Evolutionary conservation across 2,888 invertebrate genomes (phyloP).

Genomic region (Caenorhabditis drosophilae): DNA sequence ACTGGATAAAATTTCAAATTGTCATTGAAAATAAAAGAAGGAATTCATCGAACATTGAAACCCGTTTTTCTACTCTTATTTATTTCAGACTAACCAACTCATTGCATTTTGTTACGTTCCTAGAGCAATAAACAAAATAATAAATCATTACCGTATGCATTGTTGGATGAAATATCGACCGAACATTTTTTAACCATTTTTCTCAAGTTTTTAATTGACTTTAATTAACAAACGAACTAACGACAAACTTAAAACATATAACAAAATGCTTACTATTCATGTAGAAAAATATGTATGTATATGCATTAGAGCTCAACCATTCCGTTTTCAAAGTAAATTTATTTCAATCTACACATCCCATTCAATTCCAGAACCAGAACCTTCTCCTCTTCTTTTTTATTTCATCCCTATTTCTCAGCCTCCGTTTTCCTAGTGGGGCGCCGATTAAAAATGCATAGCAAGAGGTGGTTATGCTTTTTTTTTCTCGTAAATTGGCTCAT

Average conservation of each 20-base stretch:
- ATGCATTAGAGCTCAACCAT: slow-evolving; percentile 41
- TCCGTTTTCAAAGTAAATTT: slow-evolving; percentile 40
- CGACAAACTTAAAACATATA: too few relatives aligned
- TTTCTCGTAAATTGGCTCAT: slow-evolving; percentile 1
- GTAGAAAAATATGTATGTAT: too few relatives aligned
- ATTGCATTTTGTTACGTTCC: slow-evolving; percentile 4
- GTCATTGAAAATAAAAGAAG: too few relatives aligned
- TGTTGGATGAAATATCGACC: too few relatives aligned
- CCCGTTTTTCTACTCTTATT: background rate
- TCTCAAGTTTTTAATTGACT: too few relatives aligned
- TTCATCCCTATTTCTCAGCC: too few relatives aligned
- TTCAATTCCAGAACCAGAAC: slow-evolving; percentile 11
- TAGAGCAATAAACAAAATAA: slow-evolving; percentile 18
- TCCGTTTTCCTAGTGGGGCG: slow-evolving; percentile 15
- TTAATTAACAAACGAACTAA: too few relatives aligned
- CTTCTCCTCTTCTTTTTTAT: slow-evolving; percentile 3
- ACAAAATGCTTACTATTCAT: too few relatives aligned
- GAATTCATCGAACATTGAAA: slow-evolving; percentile 1
- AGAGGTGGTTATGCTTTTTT: slow-evolving; percentile 21
- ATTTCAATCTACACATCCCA: slow-evolving; percentile 26
- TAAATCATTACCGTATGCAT: slow-evolving; percentile 37
- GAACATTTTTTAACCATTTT: too few relatives aligned
- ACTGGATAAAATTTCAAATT: slow-evolving; percentile 3
- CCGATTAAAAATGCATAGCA: slow-evolving; percentile 40
- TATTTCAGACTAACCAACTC: slow-evolving; percentile 6